phyloP scores from a whole-genome alignment of 2,113 vertebrate genomes.

The Stomatorhinus ivindoensis region DNA sequence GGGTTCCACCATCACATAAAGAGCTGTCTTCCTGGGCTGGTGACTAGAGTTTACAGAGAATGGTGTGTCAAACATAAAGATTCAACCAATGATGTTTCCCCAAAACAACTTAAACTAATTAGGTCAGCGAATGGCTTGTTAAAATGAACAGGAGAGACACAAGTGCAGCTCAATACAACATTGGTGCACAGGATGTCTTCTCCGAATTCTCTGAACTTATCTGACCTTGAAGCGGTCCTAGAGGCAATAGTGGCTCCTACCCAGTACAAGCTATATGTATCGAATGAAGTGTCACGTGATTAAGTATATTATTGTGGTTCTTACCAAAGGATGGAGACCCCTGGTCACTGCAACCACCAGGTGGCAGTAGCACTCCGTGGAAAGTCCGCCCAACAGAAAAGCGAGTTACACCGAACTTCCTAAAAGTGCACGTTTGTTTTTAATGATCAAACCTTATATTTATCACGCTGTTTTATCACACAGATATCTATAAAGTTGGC shows the following conservation, averaged over 20 bases:
- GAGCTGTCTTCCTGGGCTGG: neutral
- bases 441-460: neutral
- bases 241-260: neutral
- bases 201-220: neutral
- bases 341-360: constrained; percentile 39
- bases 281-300: neutral
- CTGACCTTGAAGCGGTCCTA: neutral
- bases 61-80: neutral
- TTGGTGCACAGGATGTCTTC: neutral
- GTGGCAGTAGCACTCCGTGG: constrained; percentile 50
- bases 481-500: neutral
- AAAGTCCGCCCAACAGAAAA: neutral
- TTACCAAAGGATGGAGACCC: neutral
- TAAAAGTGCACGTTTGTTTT: neutral
- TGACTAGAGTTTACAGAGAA: neutral
- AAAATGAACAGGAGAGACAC: neutral
- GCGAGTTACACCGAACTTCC: neutral
- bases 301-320: neutral
- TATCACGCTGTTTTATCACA: neutral
- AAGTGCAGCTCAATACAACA: neutral
- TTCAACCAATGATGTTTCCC: neutral
- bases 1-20: neutral
- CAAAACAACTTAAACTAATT: neutral
- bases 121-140: neutral
- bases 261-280: neutral